These are phyloP conservation scores for Colaptes auratus DNA, from an alignment of 2,113 vertebrate species.

Conservation along the genomic window DNA sequence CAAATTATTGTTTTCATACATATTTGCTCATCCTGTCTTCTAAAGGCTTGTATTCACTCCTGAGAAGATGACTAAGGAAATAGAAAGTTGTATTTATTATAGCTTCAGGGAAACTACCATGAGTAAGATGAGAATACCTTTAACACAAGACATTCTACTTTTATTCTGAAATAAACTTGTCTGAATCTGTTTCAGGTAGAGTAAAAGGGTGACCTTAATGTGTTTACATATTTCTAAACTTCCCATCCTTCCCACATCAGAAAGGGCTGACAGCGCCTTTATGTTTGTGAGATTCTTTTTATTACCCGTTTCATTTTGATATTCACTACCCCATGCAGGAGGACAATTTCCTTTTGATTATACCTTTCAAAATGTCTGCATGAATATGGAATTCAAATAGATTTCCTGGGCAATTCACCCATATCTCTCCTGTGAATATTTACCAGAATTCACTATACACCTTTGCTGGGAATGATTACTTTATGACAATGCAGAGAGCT, in stretches of 20 bases:
- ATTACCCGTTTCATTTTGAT: background rate
- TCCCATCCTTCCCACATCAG: background rate
- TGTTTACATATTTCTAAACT: background rate
- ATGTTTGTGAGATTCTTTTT: background rate
- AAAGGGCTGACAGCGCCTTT: background rate
- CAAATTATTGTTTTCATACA: background rate
- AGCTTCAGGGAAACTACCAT: background rate
- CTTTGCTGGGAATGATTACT: background rate
- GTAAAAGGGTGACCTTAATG: slow-evolving; percentile 1
- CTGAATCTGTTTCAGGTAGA: background rate
- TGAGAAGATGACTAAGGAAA: background rate
- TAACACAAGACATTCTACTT: background rate
- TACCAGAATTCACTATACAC: background rate
- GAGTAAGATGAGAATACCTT: background rate
- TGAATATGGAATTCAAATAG: background rate
- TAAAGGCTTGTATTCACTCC: background rate
- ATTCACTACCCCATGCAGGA: background rate
- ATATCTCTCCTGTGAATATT: background rate
- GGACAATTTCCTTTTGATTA: slow-evolving; percentile 42
- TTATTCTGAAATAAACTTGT: background rate
- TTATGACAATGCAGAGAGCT: background rate
- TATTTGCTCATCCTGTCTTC: background rate
- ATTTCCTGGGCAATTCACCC: background rate
- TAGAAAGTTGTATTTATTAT: background rate
- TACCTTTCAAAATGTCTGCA: slow-evolving; percentile 15